Evolutionary conservation across 2,113 vertebrate species (phyloP), one percentile per base, ranked within the genome.

Genomic region (Megaceryle torquata): DNA sequence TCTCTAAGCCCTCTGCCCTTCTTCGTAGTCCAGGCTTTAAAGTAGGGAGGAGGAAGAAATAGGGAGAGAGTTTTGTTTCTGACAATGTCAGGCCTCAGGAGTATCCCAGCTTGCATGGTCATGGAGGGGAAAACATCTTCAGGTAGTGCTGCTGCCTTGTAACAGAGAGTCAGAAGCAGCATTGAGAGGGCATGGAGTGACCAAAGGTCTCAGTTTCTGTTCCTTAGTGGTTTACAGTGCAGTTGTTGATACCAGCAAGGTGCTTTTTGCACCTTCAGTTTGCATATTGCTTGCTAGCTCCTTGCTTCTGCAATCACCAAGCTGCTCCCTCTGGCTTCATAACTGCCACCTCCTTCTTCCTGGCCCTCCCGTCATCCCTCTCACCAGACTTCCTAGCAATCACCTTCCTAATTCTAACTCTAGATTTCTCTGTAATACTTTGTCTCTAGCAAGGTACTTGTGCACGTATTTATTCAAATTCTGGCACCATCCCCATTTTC

Each of bases 1-100:
- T 94, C 72, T 84, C 77, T 26, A 87, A 94, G 93, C 90, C 93
- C 96, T 96, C 85, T 95, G 95, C 89, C 90, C 92, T 97, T 91
- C 84, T 79, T 93, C 93, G 0, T 81, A 88, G 91, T 70, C 75
- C 2, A 5, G 48, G 20, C 93, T 95, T 88, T 95, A 86, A 93
- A 88, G 88, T 53, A 65, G 11, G 33, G 72, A 82, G 63, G 41
- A 90, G 65, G 80, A 92, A 86, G 60, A 93, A 91, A 93, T 79
- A 95, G 53, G 60, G 88, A 71, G 46, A 87, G 21, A 22, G 56
- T 95, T 92, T 82, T 72, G 57, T 91, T 91, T 68, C 77, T 84
- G 53, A 37, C 64, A 48, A 64, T 93, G 83, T 88, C 77, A 79
- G 77, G 60, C 53, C 79, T 78, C 69, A 15, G 68, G 65, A 77